Evolutionary conservation across 1,140 invertebrate genomes (phyloP).

Genomic region (Octopus bimaculoides): DNA sequence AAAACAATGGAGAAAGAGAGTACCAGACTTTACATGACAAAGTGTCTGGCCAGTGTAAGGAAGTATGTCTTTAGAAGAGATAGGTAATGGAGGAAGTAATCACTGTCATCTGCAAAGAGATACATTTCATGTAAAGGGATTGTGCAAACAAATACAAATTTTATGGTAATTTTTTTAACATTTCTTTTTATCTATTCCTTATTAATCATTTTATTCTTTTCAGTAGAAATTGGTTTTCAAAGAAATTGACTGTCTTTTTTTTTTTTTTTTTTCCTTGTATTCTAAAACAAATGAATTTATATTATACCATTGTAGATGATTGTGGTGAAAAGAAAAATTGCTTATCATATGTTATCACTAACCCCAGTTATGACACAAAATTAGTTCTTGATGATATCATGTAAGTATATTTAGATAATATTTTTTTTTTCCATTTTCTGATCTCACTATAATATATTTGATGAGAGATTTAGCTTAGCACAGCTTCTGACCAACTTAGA

Average conservation of each 20-base stretch:
- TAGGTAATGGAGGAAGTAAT: no score
- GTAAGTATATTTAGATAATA: slow-evolving; percentile 62
- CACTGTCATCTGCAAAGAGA: no score
- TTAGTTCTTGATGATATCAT: slow-evolving; percentile 95
- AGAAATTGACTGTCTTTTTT: not conserved
- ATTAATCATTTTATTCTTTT: not conserved
- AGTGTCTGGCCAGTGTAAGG: no score
- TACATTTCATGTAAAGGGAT: not conserved
- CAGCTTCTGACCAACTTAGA: no score
- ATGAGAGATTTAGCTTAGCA: no score
- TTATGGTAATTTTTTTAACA: not conserved
- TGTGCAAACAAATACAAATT: not conserved
- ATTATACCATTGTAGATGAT: slow-evolving; percentile 65
- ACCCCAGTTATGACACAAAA: slow-evolving; percentile 95
- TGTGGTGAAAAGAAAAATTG: slow-evolving; percentile 71
- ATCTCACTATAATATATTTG: slow-evolving; percentile 21
- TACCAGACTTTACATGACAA: no score
- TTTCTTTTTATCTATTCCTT: not conserved
- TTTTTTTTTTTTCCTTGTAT: slow-evolving; percentile 10
- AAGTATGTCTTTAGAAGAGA: no score
- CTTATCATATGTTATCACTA: slow-evolving; percentile 97
- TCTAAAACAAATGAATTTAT: slow-evolving; percentile 24
- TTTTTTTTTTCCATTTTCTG: slow-evolving; percentile 29
- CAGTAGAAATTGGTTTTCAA: not conserved
- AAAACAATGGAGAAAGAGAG: no score